Conservation (phyloP, 2,888 invertebrate genomes). For the Halictus ligatus region DNA sequence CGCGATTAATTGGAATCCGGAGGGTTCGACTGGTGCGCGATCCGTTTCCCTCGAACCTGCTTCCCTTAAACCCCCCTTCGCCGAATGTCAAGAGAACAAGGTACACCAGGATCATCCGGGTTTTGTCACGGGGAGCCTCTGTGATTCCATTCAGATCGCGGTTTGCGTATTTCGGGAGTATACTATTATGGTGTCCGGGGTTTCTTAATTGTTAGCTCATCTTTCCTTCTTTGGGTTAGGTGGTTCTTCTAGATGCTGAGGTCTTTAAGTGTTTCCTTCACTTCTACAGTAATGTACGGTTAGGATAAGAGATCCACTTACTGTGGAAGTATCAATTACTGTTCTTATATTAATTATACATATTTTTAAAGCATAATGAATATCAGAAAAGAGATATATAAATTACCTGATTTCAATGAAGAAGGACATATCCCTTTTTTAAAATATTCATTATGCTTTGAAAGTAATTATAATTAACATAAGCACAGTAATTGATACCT, state of each 20-base stretch:
- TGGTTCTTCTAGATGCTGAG: background rate
- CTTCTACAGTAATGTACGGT: background rate
- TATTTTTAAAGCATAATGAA: too few relatives aligned
- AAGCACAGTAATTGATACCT: too few relatives aligned
- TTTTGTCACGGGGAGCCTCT: background rate
- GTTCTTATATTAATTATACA: too few relatives aligned
- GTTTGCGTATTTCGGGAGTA: background rate
- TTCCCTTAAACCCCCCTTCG: conserved; percentile 8
- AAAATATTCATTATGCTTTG: too few relatives aligned
- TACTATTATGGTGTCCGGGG: background rate
- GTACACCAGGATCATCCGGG: background rate
- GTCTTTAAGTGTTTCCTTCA: background rate
- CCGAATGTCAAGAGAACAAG: conserved; percentile 6
- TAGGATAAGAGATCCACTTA: background rate
- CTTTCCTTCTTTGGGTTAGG: background rate
- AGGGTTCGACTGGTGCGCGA: conserved; percentile 25
- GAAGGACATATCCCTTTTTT: too few relatives aligned
- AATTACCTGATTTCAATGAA: too few relatives aligned
- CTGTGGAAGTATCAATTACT: too few relatives aligned
- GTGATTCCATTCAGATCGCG: background rate
- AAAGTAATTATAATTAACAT: too few relatives aligned
- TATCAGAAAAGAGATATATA: too few relatives aligned
- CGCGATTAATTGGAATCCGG: conserved; percentile 63
- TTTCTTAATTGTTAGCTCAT: background rate
- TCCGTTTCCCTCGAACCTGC: conserved; percentile 17